These are phyloP conservation scores for Pollenia griseotomentosa DNA, from an alignment of 2,888 invertebrate genomes.

Conservation along the genomic window DNA sequence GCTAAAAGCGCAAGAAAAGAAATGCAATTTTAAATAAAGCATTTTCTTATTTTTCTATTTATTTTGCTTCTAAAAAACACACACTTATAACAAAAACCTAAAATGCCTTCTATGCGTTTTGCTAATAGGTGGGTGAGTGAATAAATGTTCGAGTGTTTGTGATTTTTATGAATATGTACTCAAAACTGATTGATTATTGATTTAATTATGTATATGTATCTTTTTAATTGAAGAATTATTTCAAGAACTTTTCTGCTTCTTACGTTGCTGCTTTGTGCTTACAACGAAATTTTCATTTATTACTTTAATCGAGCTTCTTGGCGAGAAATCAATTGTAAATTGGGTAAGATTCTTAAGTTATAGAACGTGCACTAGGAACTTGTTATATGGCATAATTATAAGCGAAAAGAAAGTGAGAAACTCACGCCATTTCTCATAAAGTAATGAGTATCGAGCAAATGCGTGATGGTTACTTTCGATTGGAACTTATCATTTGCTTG, in stretches of 20 bases:
- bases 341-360: conserved; percentile 77
- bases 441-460: too few species aligned
- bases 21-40: conserved; percentile 52
- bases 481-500: too few species aligned
- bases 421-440: too few species aligned
- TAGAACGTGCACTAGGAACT: not conserved
- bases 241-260: conserved; percentile 78
- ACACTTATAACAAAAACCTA: conserved; percentile 20
- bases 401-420: too few species aligned
- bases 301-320: conserved; percentile 81
- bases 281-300: conserved; percentile 82
- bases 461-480: too few species aligned
- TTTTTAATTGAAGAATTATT: conserved; percentile 77
- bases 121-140: conserved; percentile 71
- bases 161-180: not conserved
- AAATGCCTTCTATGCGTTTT: conserved; percentile 74
- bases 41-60: conserved; percentile 59
- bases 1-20: conserved; percentile 47
- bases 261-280: conserved; percentile 80
- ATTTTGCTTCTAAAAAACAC: conserved; percentile 54
- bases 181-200: conserved; percentile 47
- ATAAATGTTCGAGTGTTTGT: not conserved
- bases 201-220: conserved; percentile 30
- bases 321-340: conserved; percentile 81
- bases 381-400: too few species aligned